A percentile compares a stretch with the other conserved stretches of the same genome.
Evolutionary conservation across 2,888 invertebrate species (phyloP).

Genomic region (Clivina fossor): DNA sequence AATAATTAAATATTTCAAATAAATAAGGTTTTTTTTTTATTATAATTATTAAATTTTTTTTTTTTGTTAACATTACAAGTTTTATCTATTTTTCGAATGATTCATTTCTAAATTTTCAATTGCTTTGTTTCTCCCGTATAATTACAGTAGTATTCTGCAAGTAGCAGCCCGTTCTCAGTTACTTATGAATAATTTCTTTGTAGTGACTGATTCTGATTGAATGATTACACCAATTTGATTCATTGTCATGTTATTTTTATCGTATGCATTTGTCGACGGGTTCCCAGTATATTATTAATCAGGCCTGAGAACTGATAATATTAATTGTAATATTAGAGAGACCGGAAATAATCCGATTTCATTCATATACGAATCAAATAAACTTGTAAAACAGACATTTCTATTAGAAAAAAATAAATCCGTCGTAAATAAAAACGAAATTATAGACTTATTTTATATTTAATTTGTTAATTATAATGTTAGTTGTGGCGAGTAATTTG

Average conservation of each 20-base stretch:
- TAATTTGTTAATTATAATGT: neutral
- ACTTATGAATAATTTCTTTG: conserved; percentile 9
- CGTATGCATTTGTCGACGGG: conserved; percentile 4
- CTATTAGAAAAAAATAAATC: too few relatives aligned
- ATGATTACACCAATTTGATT: conserved; percentile 29
- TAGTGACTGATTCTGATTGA: conserved; percentile 20
- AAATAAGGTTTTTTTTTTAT: neutral
- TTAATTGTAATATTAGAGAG: conserved; percentile 13
- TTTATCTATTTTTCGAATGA: too few relatives aligned
- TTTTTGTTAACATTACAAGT: neutral
- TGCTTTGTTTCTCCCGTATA: conserved; percentile 4
- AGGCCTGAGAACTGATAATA: conserved; percentile 13
- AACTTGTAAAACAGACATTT: too few relatives aligned
- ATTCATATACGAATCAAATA: too few relatives aligned
- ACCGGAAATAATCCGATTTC: too few relatives aligned
- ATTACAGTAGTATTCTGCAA: conserved; percentile 7
- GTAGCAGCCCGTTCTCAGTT: conserved; percentile 12
- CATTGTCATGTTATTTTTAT: conserved; percentile 23
- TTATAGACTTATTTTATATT: neutral
- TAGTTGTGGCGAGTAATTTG: neutral
- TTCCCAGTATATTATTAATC: conserved; percentile 7
- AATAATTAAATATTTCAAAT: neutral
- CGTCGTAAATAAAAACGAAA: too few relatives aligned
- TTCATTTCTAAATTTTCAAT: too few relatives aligned
- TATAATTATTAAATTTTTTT: neutral